Base-by-base conservation (phyloP, 2,797 vertebrate species). In the Lepilemur ruficaudatus region DNA sequence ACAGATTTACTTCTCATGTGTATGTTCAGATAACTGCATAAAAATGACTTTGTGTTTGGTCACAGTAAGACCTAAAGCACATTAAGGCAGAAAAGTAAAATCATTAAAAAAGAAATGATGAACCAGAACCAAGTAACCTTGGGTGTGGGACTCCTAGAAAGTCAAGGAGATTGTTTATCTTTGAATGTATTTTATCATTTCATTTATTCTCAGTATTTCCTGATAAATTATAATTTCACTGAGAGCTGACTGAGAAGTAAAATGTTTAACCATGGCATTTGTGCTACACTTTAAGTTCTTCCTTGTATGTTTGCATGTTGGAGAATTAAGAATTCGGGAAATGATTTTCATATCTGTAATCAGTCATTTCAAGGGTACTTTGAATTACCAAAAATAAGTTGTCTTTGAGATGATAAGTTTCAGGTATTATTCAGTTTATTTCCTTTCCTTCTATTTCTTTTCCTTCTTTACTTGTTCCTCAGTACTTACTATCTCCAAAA, bases 21-120 rank as follows among this genome's bases (percentile, higher is more conserved):
- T 73, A 8, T 93, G 63, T 97, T 95, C 78, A 46, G 35, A 92
- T 89, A 79, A 93, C 79, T 17, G 3, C 11, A 63, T 92, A 57
- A 97, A 98, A 96, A 91, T 97, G 87, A 25, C 2, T 96, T 78
- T 95, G 38, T 63, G 4, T 94, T 96, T 95, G 30, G 38, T 96
- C 67, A 72, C 22, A 95, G 32, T 93, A 70, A 96, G 79, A 93
- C 18, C 4, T 61, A 52, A 70, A 84, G 22, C 35, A 4, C 17
- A 70, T 93, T 93, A 73, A 90, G 15, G 6, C 2, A 87, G 48
- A 85, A 97, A 97, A 94, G 87, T 13, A 17, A 97, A 96, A 69
- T 32, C 38, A 43, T 61, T 92, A 94, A 93, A 67, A 38, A 38
- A 41, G 75, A 65, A 76, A 89, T 91, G 94, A 95, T 59, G 43